These are phyloP conservation scores for Lamellibrachia columna DNA, from an alignment of 2,888 invertebrate genomes.

Conservation along the genomic window DNA sequence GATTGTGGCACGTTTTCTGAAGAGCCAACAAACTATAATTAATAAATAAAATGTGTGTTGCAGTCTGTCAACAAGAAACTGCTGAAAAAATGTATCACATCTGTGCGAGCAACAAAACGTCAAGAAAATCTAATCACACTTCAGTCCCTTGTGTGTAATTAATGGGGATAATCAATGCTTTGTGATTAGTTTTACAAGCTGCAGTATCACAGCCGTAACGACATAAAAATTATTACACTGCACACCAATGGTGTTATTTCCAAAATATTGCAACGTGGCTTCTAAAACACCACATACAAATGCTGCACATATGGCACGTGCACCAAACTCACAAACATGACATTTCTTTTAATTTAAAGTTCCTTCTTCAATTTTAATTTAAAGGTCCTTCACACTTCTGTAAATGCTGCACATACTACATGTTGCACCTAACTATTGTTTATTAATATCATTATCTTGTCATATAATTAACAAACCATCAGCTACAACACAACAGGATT, in stretches of 20 bases:
- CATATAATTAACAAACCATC: too few species aligned
- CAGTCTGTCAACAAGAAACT: background rate
- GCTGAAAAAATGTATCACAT: background rate
- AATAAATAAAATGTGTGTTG: background rate
- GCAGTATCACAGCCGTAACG: background rate
- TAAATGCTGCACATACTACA: too few species aligned
- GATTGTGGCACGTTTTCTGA: background rate
- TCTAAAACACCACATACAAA: background rate
- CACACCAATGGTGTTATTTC: background rate
- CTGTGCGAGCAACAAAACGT: background rate
- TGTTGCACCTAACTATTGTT: too few species aligned
- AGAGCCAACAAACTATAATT: background rate
- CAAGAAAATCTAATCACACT: constrained; percentile 3
- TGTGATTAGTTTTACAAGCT: background rate
- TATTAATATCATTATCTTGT: too few species aligned
- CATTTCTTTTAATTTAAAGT: background rate
- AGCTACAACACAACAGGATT: too few species aligned
- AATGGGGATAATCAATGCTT: background rate
- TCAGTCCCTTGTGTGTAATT: background rate
- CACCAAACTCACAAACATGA: background rate
- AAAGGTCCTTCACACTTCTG: too few species aligned
- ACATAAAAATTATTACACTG: background rate
- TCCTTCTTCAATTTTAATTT: too few species aligned
- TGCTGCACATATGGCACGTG: background rate
- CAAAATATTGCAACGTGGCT: background rate